Evolutionary conservation across 2,797 vertebrate genomes (phyloP).

Genomic region (Scolopax bukidnonensis): DNA sequence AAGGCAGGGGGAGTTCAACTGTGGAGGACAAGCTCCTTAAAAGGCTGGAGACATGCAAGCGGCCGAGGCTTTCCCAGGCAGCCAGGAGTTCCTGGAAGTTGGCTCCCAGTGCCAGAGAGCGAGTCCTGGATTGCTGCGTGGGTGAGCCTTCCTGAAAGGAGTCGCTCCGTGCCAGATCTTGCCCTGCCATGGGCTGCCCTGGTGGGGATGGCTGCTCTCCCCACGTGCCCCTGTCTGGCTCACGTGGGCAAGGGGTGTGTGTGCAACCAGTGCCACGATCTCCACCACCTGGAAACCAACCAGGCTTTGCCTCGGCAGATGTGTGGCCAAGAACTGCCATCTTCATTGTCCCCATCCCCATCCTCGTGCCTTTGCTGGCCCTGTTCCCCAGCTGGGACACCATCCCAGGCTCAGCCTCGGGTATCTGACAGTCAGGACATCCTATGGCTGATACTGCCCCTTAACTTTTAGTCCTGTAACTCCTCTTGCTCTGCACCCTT

Average conservation of each 20-base stretch:
- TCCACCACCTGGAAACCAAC: background rate
- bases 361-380: background rate
- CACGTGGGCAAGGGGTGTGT: background rate
- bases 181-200: background rate
- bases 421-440: background rate
- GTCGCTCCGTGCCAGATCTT: background rate
- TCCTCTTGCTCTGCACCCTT: background rate
- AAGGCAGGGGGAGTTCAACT: background rate
- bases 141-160: conserved; percentile 43
- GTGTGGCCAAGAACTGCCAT: fast-evolving
- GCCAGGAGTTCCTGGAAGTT: conserved; percentile 61
- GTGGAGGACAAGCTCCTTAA: conserved; percentile 10
- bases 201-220: background rate
- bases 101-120: conserved; percentile 13
- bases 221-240: fast-evolving
- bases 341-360: background rate
- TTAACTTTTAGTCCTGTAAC: background rate
- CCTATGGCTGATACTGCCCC: background rate
- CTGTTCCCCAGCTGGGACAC: background rate
- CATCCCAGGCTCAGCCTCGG: fast-evolving
- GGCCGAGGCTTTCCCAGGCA: background rate
- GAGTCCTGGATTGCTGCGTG: background rate
- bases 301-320: background rate
- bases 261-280: fast-evolving
- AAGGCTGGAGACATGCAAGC: background rate